Conservation (phyloP, 2,888 invertebrate genomes). For the Sturmia bella region DNA sequence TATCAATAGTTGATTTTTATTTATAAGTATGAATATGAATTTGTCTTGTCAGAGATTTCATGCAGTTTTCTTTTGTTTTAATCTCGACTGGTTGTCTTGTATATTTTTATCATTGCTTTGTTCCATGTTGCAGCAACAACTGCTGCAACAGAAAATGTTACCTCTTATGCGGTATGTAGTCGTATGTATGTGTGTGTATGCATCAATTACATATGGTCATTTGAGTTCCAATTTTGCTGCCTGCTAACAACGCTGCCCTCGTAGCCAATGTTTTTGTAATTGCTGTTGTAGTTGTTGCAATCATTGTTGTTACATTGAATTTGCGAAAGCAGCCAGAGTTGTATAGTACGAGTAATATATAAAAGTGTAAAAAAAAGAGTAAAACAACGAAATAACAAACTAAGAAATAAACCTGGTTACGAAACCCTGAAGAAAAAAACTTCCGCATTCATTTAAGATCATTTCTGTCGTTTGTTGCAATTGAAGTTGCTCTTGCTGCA, state of each 20-base stretch:
- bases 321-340: slow-evolving; percentile 54
- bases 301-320: slow-evolving; percentile 51
- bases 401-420: slow-evolving; percentile 74
- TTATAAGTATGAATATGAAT: background rate
- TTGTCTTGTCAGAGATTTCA: slow-evolving; percentile 51
- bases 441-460: slow-evolving; percentile 82
- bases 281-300: slow-evolving; percentile 62
- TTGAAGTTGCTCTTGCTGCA: slow-evolving; percentile 61
- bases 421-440: slow-evolving; percentile 80
- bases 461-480: slow-evolving; percentile 78
- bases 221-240: slow-evolving; percentile 49
- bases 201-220: slow-evolving; percentile 58
- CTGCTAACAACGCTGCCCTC: slow-evolving; percentile 51
- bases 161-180: slow-evolving; percentile 52
- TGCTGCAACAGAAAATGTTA: slow-evolving; percentile 40
- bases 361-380: slow-evolving; percentile 60
- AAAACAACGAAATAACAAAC: slow-evolving; percentile 50
- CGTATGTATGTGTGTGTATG: too few species aligned
- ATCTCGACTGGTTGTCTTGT: slow-evolving; percentile 55
- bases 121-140: slow-evolving; percentile 30
- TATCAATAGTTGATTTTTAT: too few species aligned
- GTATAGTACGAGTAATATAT: background rate
- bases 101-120: slow-evolving; percentile 7
- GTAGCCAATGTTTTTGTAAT: slow-evolving; percentile 65
- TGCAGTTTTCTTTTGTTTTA: slow-evolving; percentile 37